Conservation (phyloP, 2,888 invertebrate species). For the Nymphalis polychloros region DNA sequence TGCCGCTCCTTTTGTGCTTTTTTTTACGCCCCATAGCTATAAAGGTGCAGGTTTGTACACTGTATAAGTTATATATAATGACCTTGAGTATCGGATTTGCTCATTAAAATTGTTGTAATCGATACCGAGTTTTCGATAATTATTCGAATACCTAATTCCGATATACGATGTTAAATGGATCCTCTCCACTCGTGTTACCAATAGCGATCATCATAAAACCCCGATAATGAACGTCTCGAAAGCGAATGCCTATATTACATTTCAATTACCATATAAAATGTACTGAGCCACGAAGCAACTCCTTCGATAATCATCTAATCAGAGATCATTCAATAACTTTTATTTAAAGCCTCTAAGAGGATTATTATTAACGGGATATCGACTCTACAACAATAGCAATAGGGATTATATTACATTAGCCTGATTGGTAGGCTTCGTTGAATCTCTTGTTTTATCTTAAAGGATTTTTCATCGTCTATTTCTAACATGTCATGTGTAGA, state of each 20-base stretch:
- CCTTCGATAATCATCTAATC: conserved; percentile 80
- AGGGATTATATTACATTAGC: conserved; percentile 55
- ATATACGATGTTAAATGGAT: conserved; percentile 48
- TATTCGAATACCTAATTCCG: conserved; percentile 55
- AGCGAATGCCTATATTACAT: conserved; percentile 74
- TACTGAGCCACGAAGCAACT: conserved; percentile 67
- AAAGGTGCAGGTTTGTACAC: conserved; percentile 32
- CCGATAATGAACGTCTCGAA: conserved; percentile 67
- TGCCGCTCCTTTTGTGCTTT: conserved; percentile 63
- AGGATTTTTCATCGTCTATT: conserved; percentile 54
- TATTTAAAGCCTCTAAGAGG: conserved; percentile 57
- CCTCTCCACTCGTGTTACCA: conserved; percentile 47
- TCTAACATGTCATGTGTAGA: conserved; percentile 56
- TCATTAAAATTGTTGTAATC: conserved; percentile 69
- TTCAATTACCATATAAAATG: conserved; percentile 81
- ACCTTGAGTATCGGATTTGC: conserved; percentile 51
- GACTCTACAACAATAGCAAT: conserved; percentile 48
- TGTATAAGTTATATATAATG: conserved; percentile 33
- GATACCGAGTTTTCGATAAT: conserved; percentile 63
- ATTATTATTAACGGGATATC: conserved; percentile 47
- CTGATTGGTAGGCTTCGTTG: conserved; percentile 55
- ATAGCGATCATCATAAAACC: conserved; percentile 60
- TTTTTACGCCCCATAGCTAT: conserved; percentile 51
- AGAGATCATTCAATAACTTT: conserved; percentile 78
- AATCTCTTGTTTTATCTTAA: conserved; percentile 70